These are phyloP conservation scores for Lapara coniferarum DNA, from an alignment of 2,888 invertebrate genomes.

Conservation along the genomic window DNA sequence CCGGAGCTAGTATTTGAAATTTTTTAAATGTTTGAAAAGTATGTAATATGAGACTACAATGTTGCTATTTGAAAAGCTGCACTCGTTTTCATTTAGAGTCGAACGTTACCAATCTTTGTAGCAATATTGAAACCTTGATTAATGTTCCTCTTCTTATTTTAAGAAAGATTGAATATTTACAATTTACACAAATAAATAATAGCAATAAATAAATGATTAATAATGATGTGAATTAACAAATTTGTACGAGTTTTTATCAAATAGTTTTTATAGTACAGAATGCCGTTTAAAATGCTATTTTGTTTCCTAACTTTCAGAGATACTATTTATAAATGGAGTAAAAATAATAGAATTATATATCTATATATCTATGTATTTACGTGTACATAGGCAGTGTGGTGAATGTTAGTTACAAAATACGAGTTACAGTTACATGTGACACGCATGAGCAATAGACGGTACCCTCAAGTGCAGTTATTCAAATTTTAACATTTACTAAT, in stretches of 20 bases:
- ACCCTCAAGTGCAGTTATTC: slow-evolving; percentile 83
- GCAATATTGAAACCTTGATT: slow-evolving; percentile 81
- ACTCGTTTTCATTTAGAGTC: slow-evolving; percentile 73
- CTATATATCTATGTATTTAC: slow-evolving; percentile 84
- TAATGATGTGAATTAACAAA: slow-evolving; percentile 77
- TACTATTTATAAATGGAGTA: slow-evolving; percentile 80
- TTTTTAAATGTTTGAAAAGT: slow-evolving; percentile 53
- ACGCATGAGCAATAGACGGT: slow-evolving; percentile 64
- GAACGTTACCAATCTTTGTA: slow-evolving; percentile 79
- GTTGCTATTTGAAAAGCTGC: slow-evolving; percentile 84
- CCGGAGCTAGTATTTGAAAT: slow-evolving; percentile 71
- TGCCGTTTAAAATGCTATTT: slow-evolving; percentile 78
- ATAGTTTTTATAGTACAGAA: slow-evolving; percentile 82
- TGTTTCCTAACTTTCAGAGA: slow-evolving; percentile 85
- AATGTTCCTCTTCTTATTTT: slow-evolving; percentile 84
- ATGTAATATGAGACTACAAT: slow-evolving; percentile 59
- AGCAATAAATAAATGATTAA: slow-evolving; percentile 80
- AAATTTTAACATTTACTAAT: slow-evolving; percentile 81
- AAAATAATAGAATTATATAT: slow-evolving; percentile 83
- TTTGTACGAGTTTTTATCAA: slow-evolving; percentile 83
- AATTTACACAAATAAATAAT: slow-evolving; percentile 78
- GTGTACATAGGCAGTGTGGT: slow-evolving; percentile 75
- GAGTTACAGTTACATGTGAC: slow-evolving; percentile 34
- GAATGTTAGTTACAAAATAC: slow-evolving; percentile 65
- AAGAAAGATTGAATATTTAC: slow-evolving; percentile 84